Conservation (phyloP, 64 coral and sea anemone genomes). For the Pocillopora damicornis region DNA sequence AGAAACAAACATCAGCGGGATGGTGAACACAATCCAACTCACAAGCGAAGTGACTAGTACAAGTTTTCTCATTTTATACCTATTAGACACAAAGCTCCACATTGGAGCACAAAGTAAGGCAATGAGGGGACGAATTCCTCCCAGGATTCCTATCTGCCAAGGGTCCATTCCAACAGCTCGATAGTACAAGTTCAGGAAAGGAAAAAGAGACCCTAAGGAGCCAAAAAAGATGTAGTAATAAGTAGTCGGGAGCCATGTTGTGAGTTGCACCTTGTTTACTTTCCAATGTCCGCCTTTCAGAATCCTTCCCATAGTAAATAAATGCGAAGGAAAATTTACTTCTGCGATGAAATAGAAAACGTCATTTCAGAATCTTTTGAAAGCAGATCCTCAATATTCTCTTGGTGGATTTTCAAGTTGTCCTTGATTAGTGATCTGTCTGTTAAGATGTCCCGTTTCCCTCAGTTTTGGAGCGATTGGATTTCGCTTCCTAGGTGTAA, state of each 20-base stretch:
- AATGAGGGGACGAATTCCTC: conserved; percentile 77
- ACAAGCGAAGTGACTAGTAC: conserved; percentile 62
- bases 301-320: neutral
- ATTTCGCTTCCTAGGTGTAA: neutral
- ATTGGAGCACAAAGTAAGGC: conserved; percentile 70
- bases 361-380: neutral
- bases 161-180: conserved; percentile 65
- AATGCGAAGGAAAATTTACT: neutral
- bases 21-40: conserved; percentile 66
- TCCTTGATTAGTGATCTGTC: neutral
- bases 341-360: neutral
- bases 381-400: neutral
- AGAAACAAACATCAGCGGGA: conserved; percentile 54
- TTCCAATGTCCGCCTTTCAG: conserved; percentile 58
- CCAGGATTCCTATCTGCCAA: conserved; percentile 86
- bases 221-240: conserved; percentile 93
- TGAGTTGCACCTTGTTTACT: conserved; percentile 60
- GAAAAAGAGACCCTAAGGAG: conserved; percentile 68
- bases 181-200: conserved; percentile 81
- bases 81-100: conserved; percentile 72
- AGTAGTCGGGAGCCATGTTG: conserved; percentile 59
- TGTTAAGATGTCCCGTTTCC: neutral
- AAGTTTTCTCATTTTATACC: conserved; percentile 61
- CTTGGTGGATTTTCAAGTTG: neutral
- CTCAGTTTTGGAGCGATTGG: neutral